Conservation (phyloP, 2,888 invertebrate species). For the Stegana nigrithorax region DNA sequence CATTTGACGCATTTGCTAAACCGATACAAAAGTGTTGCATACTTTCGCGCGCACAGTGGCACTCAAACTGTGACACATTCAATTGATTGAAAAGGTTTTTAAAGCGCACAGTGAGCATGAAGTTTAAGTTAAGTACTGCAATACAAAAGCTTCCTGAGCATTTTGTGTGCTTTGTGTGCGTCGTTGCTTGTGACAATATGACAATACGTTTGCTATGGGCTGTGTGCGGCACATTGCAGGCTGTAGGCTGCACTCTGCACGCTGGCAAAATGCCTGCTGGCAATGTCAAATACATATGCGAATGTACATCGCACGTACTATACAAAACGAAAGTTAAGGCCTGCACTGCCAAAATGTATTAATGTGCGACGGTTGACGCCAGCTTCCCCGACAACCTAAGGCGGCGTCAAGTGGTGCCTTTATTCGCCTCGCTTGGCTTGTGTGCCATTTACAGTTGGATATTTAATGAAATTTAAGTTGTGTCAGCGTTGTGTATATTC, state of each 20-base stretch:
- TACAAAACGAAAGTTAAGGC: background rate
- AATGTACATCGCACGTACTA: background rate
- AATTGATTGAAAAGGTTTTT: too few species aligned
- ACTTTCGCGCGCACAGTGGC: conserved; percentile 26
- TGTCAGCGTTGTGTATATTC: too few species aligned
- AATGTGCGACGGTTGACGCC: conserved; percentile 25
- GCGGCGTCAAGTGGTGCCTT: conserved; percentile 30
- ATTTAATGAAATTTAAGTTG: conserved; percentile 5
- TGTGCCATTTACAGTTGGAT: background rate
- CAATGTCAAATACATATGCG: background rate
- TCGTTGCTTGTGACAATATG: background rate
- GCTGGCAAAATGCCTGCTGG: conserved; percentile 1
- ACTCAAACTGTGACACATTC: conserved; percentile 40
- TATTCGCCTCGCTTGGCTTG: conserved; percentile 23
- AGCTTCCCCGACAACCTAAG: conserved; percentile 15
- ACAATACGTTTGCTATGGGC: background rate
- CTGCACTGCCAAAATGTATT: conserved; percentile 40
- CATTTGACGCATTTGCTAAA: too few species aligned
- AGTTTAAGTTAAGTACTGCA: conserved; percentile 1
- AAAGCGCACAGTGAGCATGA: too few species aligned
- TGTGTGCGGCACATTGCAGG: background rate
- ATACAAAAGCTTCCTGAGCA: background rate
- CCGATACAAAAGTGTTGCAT: conserved; percentile 34
- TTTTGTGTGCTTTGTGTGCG: conserved; percentile 21
- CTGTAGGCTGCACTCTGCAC: background rate